Conservation (phyloP, 2,797 vertebrate genomes). For the Saxicola maurus region DNA sequence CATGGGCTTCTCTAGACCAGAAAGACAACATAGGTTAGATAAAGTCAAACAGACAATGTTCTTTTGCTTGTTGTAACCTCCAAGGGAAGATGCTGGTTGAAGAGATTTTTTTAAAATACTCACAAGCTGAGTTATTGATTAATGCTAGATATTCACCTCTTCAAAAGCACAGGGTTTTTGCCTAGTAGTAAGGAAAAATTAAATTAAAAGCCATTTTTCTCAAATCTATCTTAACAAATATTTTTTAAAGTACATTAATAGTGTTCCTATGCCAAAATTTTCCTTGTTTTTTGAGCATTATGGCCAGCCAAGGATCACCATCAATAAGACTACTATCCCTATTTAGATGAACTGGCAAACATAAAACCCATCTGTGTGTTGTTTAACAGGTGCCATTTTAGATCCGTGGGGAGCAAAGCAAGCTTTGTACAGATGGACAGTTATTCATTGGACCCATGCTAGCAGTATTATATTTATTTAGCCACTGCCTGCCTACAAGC, state of each 20-base stretch:
- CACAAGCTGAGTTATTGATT: slow-evolving; percentile 21
- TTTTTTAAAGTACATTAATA: not conserved
- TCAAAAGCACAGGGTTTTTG: not conserved
- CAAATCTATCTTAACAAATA: not conserved
- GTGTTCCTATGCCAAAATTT: not conserved
- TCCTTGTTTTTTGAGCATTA: not conserved
- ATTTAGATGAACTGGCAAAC: slow-evolving; percentile 59
- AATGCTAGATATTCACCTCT: not conserved
- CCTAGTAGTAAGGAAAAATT: not conserved
- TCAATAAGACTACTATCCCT: slow-evolving; percentile 12
- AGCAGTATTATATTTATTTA: slow-evolving; percentile 44
- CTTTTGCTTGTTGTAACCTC: not conserved
- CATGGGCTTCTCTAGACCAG: not conserved
- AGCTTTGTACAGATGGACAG: slow-evolving; percentile 59
- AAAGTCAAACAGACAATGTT: not conserved
- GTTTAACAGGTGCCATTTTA: slow-evolving; percentile 64
- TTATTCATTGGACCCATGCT: slow-evolving; percentile 30
- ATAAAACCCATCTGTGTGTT: slow-evolving; percentile 59
- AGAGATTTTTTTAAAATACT: slow-evolving; percentile 14
- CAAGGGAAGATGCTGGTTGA: not conserved
- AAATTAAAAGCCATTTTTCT: not conserved
- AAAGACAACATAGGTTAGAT: not conserved
- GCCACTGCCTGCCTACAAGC: slow-evolving; percentile 12
- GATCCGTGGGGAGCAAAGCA: slow-evolving; percentile 53
- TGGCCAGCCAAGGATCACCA: slow-evolving; percentile 29